Evolutionary conservation across 1,140 invertebrate species (phyloP).

Genomic region (Caenorhabditis briggsae): DNA sequence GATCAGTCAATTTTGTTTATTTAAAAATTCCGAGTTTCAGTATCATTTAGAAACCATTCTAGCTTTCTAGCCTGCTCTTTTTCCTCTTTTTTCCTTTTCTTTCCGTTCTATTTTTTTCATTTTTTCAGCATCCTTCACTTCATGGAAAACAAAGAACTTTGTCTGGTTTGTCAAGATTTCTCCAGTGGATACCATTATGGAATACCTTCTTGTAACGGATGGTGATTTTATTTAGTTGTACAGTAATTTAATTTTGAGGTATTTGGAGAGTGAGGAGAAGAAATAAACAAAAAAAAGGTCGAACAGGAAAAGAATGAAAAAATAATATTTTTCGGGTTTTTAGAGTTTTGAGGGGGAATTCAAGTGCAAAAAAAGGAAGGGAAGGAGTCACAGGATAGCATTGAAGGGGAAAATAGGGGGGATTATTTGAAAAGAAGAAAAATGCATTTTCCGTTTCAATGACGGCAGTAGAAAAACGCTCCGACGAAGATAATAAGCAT

Average conservation of each 20-base stretch:
- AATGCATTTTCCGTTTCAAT: no score
- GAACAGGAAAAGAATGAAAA: no score
- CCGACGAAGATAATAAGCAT: no score
- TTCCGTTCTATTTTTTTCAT: neutral
- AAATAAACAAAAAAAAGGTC: no score
- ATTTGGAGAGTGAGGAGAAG: no score
- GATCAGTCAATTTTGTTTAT: neutral
- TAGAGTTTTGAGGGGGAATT: no score
- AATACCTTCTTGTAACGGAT: slow-evolving; percentile 27
- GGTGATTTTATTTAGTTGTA: neutral
- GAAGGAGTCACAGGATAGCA: no score
- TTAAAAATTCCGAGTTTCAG: neutral
- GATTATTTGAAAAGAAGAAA: no score
- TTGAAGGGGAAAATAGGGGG: no score
- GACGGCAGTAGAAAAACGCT: no score
- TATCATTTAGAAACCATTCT: neutral
- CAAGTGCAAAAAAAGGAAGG: no score
- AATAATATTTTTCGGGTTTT: no score
- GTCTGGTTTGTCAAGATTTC: slow-evolving; percentile 25
- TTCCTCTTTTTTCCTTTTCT: neutral
- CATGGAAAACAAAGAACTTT: slow-evolving; percentile 19
- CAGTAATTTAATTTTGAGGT: neutral
- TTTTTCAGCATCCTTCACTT: neutral
- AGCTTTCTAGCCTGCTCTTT: neutral
- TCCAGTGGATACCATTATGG: slow-evolving; percentile 45